Percentiles rank a stretch among this genome's conserved stretches.
Conservation (phyloP, 1,140 invertebrate species). For the Periplaneta americana region DNA sequence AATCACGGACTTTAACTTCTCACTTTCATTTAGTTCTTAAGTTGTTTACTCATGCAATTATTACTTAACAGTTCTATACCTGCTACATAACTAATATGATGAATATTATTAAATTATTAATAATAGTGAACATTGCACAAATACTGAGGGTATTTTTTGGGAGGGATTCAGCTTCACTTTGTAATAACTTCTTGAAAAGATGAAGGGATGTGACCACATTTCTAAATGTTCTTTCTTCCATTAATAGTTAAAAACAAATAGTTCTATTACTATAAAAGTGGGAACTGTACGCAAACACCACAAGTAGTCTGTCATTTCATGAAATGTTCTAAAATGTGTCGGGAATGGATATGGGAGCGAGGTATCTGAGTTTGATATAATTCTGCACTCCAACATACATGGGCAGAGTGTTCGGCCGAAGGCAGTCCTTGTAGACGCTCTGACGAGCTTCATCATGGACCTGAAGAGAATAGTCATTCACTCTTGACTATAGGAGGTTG, state of each 20-base stretch:
- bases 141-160: background rate
- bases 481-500: background rate
- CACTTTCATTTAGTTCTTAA: background rate
- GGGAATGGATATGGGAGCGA: background rate
- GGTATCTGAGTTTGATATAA: background rate
- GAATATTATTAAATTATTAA: conserved; percentile 1
- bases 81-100: background rate
- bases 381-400: background rate
- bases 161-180: background rate
- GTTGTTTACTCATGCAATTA: background rate
- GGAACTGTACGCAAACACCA: background rate
- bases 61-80: background rate
- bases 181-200: background rate
- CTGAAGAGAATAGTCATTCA: conserved; percentile 2
- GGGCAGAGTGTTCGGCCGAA: background rate
- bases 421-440: background rate
- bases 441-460: background rate
- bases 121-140: conserved; percentile 5
- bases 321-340: background rate
- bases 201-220: background rate
- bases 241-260: background rate
- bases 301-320: background rate
- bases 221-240: background rate
- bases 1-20: background rate
- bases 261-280: background rate